Evolutionary conservation across 2,797 vertebrate species (phyloP).

Genomic region (Sitta carolinensis): DNA sequence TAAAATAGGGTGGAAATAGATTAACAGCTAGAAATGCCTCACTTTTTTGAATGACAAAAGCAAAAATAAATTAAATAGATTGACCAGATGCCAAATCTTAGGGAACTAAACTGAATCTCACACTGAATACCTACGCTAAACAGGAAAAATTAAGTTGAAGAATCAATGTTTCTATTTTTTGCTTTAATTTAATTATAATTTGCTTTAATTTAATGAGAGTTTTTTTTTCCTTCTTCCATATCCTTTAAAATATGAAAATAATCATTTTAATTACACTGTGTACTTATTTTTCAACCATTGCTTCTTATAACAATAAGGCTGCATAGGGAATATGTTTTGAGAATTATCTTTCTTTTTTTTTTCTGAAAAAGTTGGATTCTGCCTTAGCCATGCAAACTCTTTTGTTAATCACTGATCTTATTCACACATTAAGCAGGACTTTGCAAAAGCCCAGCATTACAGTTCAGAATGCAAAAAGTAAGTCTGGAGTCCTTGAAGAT

Average conservation of each 20-base stretch:
- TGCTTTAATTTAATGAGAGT: not conserved
- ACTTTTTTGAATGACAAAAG: not conserved
- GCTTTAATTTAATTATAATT: not conserved
- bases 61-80: not conserved
- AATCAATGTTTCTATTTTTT: not conserved
- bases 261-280: not conserved
- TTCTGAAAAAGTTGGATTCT: not conserved
- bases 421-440: not conserved
- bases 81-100: not conserved
- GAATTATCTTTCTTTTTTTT: not conserved
- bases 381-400: not conserved
- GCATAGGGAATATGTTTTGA: not conserved
- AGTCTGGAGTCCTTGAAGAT: not conserved
- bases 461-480: not conserved
- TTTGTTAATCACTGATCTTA: not conserved
- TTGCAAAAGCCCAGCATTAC: not conserved
- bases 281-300: not conserved
- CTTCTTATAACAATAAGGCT: not conserved
- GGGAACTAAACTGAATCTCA: not conserved
- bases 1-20: not conserved
- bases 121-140: not conserved
- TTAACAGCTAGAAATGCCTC: not conserved
- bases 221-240: not conserved
- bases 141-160: not conserved
- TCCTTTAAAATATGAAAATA: not conserved